Percentiles rank a stretch among this genome's conserved stretches.
Conservation (phyloP, 2,113 vertebrate genomes). For the Nasalis larvatus region DNA sequence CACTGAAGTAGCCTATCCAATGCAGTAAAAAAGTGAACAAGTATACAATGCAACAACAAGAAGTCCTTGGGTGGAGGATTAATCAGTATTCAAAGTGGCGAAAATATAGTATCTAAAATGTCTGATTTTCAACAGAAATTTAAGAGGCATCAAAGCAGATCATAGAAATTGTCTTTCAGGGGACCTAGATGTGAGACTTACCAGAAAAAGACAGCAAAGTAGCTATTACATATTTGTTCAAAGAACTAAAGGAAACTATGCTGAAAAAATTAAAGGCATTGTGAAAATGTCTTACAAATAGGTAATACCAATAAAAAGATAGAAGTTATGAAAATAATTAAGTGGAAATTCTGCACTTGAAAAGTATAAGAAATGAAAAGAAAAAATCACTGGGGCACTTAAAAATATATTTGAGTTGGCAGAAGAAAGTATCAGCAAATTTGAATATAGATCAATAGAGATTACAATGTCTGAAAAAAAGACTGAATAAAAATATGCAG, state of each 20-base stretch:
- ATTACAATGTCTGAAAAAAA: conserved; percentile 15
- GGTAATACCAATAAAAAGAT: not conserved
- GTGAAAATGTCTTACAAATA: not conserved
- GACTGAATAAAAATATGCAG: not conserved
- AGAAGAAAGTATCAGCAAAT: conserved; percentile 5
- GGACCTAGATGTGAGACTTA: not conserved
- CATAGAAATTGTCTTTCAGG: conserved; percentile 11
- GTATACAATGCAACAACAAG: not conserved
- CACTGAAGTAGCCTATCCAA: not conserved
- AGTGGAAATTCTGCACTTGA: not conserved
- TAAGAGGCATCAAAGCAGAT: not conserved
- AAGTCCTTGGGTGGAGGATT: not conserved
- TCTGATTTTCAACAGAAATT: not conserved
- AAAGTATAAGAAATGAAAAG: not conserved
- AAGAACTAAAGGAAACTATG: not conserved
- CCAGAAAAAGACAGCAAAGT: not conserved
- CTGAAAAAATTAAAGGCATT: not conserved
- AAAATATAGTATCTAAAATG: not conserved
- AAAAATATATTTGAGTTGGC: conserved; percentile 22
- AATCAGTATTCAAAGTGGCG: not conserved
- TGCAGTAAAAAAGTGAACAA: not conserved
- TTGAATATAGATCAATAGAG: conserved; percentile 6
- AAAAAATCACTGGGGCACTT: not conserved
- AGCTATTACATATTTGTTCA: not conserved
- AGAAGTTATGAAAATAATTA: not conserved